A percentile compares a stretch with the other conserved stretches of the same genome.
These are phyloP conservation scores for Clusia tigrina DNA, from an alignment of 2,888 invertebrate species.

Conservation along the genomic window DNA sequence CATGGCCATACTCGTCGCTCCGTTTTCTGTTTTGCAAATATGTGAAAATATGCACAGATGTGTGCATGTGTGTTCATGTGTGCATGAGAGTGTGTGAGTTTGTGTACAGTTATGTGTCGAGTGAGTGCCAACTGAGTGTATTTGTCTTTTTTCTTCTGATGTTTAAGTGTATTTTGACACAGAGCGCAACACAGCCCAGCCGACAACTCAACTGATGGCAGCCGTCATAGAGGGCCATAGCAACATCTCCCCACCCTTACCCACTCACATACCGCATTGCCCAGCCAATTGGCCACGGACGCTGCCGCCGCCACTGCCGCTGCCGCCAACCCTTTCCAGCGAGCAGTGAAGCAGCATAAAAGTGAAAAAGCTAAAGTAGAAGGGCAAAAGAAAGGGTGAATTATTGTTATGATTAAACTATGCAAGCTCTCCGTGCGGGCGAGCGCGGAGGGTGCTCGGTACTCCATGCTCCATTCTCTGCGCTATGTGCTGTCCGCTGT, in stretches of 20 bases:
- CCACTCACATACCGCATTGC: background rate
- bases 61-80: slow-evolving; percentile 17
- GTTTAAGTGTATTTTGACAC: slow-evolving; percentile 35
- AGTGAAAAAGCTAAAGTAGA: slow-evolving; percentile 21
- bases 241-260: slow-evolving; percentile 18
- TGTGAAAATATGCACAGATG: background rate
- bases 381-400: slow-evolving; percentile 47
- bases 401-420: slow-evolving; percentile 53
- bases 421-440: slow-evolving; percentile 11
- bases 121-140: slow-evolving; percentile 21
- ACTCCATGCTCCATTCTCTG: background rate
- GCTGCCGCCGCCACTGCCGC: too few relatives aligned
- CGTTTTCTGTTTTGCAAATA: slow-evolving; percentile 40
- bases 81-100: slow-evolving; percentile 24
- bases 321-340: background rate
- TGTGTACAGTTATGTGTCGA: slow-evolving; percentile 25
- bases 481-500: background rate
- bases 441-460: background rate
- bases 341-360: background rate
- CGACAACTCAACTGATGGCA: too few relatives aligned
- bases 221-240: too few relatives aligned
- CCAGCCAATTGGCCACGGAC: slow-evolving; percentile 3
- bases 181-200: too few relatives aligned
- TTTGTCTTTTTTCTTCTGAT: slow-evolving; percentile 35
- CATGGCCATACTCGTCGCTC: slow-evolving; percentile 40